Evolutionary conservation across 2,113 vertebrate genomes (phyloP), one percentile per base, ranked within the genome.

Genomic region (Plecturocebus donacophilus): DNA sequence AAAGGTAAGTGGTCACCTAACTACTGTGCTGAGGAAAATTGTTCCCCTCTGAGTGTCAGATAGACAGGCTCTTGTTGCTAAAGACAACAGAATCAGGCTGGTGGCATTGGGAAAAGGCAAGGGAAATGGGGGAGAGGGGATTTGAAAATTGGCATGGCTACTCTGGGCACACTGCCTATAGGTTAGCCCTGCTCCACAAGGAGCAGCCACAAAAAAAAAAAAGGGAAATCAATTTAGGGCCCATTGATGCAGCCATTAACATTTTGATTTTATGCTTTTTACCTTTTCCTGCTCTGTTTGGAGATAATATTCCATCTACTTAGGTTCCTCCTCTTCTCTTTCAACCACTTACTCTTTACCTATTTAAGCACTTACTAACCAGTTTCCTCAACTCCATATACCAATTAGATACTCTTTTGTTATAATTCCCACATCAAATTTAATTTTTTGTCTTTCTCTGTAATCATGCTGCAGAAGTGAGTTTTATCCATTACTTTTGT

Each of bases 1-100:
- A 97, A 99, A 99, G 99, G 99, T 99, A 98, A 99, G 99, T 85
- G 4, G 58, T 30, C 32, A 3, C 2, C 7, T 0, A 0, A 49
- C 6, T 10, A 8, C 85, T 35, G 8, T 8, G 3, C 47, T n/a
- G 70, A 2, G 76, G 58, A 64, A 70, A 0, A 21, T n/a, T 71
- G 32, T 23, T 42, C 30, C 42, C 54, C 45, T 85, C 27, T 40
- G 16, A 21, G 35, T 9, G 25, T 77, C 70, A 20, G 38, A 7
- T 13, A 68, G 38, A 32, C 19, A 66, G 54, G 13, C 16, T 23
- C 79, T 61, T 42, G 0, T 42, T 58, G n/a, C 64, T 81, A 1
- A 42, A 64, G 52, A 38, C 10, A 0, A 1, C 21, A 42, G 4
- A 3, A 27, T 25, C 32, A 19, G 73, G 56, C 92, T 56, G 49